Conservation (phyloP, 1,140 invertebrate genomes). For the Apis mellifera region Amel_HAv3.1 CM009935.2:7928501-7929000, state of each 20-base stretch:
- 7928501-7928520: conserved; percentile 27
- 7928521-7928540: conserved; percentile 21
- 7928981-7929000: conserved; percentile 16
- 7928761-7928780: conserved; percentile 11
- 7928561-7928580: conserved; percentile 39
- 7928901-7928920: conserved; percentile 19
- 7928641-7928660: conserved; percentile 62
- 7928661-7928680: conserved; percentile 78
- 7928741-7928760: conserved; percentile 60
- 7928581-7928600: not conserved
- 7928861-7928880: conserved; percentile 12
- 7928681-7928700: conserved; percentile 81
- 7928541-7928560: conserved; percentile 51
- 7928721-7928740: conserved; percentile 60
- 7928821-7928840: not conserved
- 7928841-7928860: conserved; percentile 20
- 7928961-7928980: conserved; percentile 24
- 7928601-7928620: conserved; percentile 21
- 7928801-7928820: no score
- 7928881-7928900: conserved; percentile 40
- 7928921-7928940: not conserved
- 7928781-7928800: conserved; percentile 12
- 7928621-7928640: not conserved
- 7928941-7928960: not conserved
- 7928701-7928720: conserved; percentile 79